Evolutionary conservation across 2,113 vertebrate species (phyloP).

Genomic region (Myrmecobius fasciatus): DNA sequence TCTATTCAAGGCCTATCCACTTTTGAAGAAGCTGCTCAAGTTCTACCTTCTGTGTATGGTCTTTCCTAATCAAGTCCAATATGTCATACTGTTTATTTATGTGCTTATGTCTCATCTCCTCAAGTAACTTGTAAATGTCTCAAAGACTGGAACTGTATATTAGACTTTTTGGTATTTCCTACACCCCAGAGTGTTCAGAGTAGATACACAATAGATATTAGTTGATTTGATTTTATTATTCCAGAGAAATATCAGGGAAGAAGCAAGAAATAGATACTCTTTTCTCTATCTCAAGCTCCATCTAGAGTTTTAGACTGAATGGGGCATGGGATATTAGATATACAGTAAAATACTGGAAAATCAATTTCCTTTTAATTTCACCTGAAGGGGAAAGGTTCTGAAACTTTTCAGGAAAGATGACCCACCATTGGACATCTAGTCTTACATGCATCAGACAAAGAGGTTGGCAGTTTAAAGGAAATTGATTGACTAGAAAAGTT

Average conservation of each 20-base stretch:
- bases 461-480: neutral
- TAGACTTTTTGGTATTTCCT: neutral
- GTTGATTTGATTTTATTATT: neutral
- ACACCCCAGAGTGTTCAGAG: neutral
- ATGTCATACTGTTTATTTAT: neutral
- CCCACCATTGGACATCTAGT: neutral
- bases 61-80: neutral
- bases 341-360: neutral
- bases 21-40: neutral
- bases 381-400: neutral
- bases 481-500: neutral
- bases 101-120: neutral
- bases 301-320: accelerated
- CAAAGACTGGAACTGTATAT: neutral
- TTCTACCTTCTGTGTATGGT: neutral
- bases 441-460: neutral
- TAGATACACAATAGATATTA: neutral
- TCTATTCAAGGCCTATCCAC: neutral
- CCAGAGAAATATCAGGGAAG: neutral
- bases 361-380: neutral
- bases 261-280: neutral
- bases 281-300: neutral
- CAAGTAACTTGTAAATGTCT: neutral
- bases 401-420: neutral
- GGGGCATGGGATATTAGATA: neutral